Base-by-base conservation (phyloP, 2,797 vertebrate genomes). In the Microhierax caerulescens region DNA sequence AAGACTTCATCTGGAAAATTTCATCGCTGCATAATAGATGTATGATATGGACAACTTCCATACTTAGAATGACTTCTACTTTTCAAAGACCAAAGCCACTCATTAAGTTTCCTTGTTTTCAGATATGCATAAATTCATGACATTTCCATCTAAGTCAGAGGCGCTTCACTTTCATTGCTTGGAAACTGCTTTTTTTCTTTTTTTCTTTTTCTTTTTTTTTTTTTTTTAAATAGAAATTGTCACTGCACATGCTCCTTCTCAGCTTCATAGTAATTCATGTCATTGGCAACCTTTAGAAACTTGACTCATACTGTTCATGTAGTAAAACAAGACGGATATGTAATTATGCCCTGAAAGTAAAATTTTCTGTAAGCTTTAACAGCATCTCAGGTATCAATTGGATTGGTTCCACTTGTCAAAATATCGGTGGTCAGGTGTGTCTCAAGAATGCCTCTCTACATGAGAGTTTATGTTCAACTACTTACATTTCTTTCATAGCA, bases 291-390 rank as follows among this genome's bases (percentile, higher is more conserved):
- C 41, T 74, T 94, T 87, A 85, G 54, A 94, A 80, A 75, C 22
- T 61, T 74, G n/a, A 94, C 37, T 95, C 36, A 24, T 18, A 20
- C 41, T 60, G 7, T 41, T 47, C 89, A 81, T 43, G 64, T 7
- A 88, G 34, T 60, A 94, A 96, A 95, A 73, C 10, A 78, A 90
- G 22, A 24, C 54, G 91, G 76, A 79, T 9, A 24, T 57, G 5
- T 34, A 76, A 95, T 86, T 85, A 80, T 17, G 23, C 12, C 51
- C 54, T 53, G 60, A 78, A 97, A 96, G 89, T 90, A 82, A 93
- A 93, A 53, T n/a, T 10, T 94, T 70, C 53, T 78, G 10, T 45
- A 54, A 45, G 27, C 12, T 81, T 87, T 69, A 94, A 70, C 10
- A 88, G 18, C 59, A 53, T 20, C 45, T 91, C 34, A 83, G 68